Evolutionary conservation across 2,797 vertebrate genomes (phyloP).

Genomic region (Urophycis tenuis): DNA sequence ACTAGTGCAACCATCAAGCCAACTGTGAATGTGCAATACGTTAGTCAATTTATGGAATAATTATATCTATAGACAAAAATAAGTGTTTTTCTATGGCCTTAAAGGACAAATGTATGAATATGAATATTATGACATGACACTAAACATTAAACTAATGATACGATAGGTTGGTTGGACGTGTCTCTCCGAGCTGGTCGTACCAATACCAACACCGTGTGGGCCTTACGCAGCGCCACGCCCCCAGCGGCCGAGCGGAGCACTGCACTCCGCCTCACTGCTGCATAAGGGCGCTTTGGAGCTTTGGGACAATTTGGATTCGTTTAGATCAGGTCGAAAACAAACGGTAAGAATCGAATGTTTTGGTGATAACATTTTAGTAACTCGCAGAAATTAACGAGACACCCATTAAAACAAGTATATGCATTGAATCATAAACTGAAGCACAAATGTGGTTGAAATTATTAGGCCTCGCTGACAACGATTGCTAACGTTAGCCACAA

Average conservation of each 20-base stretch:
- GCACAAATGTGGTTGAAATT: not conserved
- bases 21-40: too few species aligned
- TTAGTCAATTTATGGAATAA: not conserved
- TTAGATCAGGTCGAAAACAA: not conserved
- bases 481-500: conserved; percentile 20
- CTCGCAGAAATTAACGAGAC: not conserved
- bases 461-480: conserved; percentile 45
- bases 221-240: not conserved
- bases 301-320: too few species aligned
- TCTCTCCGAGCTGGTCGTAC: too few species aligned
- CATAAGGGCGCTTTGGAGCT: too few species aligned
- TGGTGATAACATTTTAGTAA: not conserved
- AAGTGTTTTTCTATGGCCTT: not conserved
- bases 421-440: conserved; percentile 8
- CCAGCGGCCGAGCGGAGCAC: not conserved
- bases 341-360: not conserved
- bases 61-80: too few species aligned
- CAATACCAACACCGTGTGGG: too few species aligned
- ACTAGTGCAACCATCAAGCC: too few species aligned
- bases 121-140: not conserved
- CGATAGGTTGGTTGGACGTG: too few species aligned
- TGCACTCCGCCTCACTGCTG: not conserved
- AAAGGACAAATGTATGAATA: too few species aligned
- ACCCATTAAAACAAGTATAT: not conserved
- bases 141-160: too few species aligned